These are phyloP conservation scores for Phoenicopterus ruber DNA, from an alignment of 2,113 vertebrate genomes.

Conservation along the genomic window DNA sequence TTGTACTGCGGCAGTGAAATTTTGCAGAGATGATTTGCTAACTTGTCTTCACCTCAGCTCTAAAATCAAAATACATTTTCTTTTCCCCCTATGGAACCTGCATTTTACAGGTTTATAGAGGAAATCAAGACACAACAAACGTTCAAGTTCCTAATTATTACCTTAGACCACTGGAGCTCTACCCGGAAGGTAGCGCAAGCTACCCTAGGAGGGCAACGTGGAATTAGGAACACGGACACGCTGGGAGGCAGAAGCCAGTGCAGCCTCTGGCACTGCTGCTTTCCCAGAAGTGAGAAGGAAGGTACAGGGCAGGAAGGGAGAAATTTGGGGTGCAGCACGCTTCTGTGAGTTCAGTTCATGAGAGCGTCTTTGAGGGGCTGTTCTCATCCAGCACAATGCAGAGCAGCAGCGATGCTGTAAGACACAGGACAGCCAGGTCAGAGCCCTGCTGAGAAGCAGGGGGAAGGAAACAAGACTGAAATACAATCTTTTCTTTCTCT, in stretches of 20 bases:
- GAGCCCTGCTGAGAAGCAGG: background rate
- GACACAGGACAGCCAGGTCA: background rate
- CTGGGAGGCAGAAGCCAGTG: background rate
- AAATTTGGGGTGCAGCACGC: background rate
- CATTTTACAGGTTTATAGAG: background rate
- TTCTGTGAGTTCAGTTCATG: background rate
- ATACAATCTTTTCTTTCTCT: background rate
- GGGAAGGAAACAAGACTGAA: background rate
- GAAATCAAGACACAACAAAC: background rate
- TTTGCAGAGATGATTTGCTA: background rate
- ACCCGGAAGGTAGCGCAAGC: background rate
- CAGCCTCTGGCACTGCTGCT: background rate
- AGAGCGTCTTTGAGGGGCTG: background rate
- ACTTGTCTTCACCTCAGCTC: background rate
- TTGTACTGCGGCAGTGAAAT: background rate
- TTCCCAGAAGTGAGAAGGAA: background rate
- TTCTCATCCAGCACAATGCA: background rate
- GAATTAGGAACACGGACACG: background rate
- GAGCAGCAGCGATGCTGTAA: background rate
- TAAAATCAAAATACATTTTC: background rate
- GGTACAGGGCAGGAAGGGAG: background rate
- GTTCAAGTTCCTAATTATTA: background rate
- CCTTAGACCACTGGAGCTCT: background rate
- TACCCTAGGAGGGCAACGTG: background rate
- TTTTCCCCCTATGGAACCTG: too few species aligned